Evolutionary conservation across 2,888 invertebrate species (phyloP).

Genomic region (Adela reaumurella): DNA sequence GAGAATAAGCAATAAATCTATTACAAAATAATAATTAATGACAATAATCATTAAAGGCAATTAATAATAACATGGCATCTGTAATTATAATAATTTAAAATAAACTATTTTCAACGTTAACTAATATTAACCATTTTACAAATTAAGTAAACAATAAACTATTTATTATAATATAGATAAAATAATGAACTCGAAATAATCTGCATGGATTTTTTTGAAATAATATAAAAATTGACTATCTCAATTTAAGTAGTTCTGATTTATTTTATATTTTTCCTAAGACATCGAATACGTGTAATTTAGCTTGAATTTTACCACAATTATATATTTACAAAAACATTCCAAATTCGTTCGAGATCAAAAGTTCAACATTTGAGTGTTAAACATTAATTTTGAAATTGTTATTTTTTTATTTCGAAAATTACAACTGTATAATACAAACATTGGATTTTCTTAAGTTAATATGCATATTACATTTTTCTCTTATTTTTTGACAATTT

Average conservation of each 20-base stretch:
- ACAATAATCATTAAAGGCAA: constrained; percentile 22
- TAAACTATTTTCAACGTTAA: constrained; percentile 6
- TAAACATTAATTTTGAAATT: background rate
- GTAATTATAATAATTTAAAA: constrained; percentile 14
- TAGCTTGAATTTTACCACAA: constrained; percentile 1
- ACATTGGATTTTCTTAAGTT: too few species aligned
- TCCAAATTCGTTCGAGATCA: background rate
- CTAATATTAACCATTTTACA: constrained; percentile 4
- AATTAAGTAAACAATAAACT: background rate
- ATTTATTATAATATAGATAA: constrained; percentile 17
- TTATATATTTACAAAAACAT: constrained; percentile 3
- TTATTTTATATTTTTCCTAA: background rate
- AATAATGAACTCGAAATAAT: constrained; percentile 23
- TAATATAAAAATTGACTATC: background rate
- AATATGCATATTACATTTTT: too few species aligned
- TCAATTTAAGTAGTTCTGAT: background rate
- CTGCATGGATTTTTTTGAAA: constrained; percentile 2
- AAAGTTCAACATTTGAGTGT: constrained; percentile 4
- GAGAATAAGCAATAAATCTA: background rate
- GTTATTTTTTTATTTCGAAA: background rate
- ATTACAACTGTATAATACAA: too few species aligned
- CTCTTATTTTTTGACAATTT: too few species aligned
- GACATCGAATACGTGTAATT: background rate
- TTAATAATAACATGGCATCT: constrained; percentile 48
- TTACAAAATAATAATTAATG: constrained; percentile 14